Evolutionary conservation across 2,113 vertebrate species (phyloP).

Genomic region (Oreamnos americanus): DNA sequence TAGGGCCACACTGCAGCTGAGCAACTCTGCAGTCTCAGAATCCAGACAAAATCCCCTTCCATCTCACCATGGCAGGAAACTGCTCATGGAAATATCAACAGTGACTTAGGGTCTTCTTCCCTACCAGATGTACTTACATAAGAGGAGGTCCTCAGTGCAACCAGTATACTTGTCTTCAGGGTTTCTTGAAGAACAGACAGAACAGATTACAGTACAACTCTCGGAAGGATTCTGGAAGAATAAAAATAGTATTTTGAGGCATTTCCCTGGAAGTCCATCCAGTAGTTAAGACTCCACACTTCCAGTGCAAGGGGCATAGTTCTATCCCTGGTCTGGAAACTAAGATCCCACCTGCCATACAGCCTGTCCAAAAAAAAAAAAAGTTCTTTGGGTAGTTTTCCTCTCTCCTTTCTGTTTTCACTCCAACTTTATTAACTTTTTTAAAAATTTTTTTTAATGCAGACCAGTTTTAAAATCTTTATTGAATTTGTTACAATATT

Average conservation of each 20-base stretch:
- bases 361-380: background rate
- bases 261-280: background rate
- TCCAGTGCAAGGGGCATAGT: background rate
- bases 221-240: background rate
- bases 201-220: background rate
- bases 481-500: background rate
- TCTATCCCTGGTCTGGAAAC: background rate
- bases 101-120: background rate
- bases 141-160: background rate
- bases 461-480: background rate
- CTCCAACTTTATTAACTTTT: background rate
- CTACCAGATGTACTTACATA: background rate
- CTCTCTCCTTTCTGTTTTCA: background rate
- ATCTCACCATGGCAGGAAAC: background rate
- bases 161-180: background rate
- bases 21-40: background rate
- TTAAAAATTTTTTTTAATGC: background rate
- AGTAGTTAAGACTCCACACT: background rate
- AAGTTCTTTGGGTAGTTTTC: background rate
- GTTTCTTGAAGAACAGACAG: background rate
- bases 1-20: background rate
- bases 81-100: background rate
- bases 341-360: background rate
- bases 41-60: constrained; percentile 1
- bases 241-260: background rate